phyloP scores from a whole-genome alignment of 2,888 invertebrate species.

The Cecidostiba fungosa region DNA sequence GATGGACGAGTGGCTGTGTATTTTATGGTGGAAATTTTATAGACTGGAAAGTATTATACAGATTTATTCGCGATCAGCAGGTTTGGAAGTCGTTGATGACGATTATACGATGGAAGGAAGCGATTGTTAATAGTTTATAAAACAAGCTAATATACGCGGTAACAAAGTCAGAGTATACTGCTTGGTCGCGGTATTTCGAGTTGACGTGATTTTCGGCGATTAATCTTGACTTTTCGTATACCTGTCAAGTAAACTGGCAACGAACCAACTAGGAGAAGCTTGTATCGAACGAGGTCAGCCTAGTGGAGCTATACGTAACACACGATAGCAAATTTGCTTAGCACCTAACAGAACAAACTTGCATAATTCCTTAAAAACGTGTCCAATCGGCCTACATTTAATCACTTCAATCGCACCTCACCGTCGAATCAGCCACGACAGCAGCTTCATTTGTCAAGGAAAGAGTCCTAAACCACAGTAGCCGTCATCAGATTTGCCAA shows the following conservation, averaged over 20 bases:
- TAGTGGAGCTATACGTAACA: background rate
- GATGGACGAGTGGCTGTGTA: too few species aligned
- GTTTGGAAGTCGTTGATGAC: background rate
- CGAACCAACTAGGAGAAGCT: constrained; percentile 16
- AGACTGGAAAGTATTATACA: too few species aligned
- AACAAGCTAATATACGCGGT: background rate
- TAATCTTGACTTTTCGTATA: constrained; percentile 7
- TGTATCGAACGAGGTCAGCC: constrained; percentile 7
- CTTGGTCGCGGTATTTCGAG: background rate
- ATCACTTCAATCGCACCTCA: background rate
- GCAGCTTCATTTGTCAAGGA: constrained; percentile 27
- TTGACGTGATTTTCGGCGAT: constrained; percentile 20
- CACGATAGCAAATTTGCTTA: constrained; percentile 8
- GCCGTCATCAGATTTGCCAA: constrained; percentile 22
- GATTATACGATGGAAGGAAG: background rate
- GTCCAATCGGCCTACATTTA: background rate
- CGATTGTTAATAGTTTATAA: background rate
- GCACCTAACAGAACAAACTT: background rate
- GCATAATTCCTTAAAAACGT: too few species aligned
- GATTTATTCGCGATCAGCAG: too few species aligned
- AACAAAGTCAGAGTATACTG: too few species aligned
- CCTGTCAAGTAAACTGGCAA: constrained; percentile 31
- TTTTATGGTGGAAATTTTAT: too few species aligned
- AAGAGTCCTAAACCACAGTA: background rate
- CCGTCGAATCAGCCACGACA: background rate